Base-by-base conservation (phyloP, 1,140 invertebrate genomes). In the Eciton burchellii region DNA sequence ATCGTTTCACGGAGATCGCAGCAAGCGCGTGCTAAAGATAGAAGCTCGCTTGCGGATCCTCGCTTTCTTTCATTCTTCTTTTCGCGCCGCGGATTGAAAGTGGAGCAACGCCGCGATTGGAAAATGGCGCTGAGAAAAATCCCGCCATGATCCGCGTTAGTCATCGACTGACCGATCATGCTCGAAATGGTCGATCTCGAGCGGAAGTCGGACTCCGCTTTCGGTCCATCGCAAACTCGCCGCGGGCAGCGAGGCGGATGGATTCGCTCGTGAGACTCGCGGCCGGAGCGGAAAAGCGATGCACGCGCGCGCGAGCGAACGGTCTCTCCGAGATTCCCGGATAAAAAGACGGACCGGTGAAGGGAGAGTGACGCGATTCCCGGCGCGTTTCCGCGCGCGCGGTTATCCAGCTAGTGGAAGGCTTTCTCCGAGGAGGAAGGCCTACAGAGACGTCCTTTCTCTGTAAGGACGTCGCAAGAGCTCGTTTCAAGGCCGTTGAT, bases 381-480 rank as follows among this genome's bases (percentile, higher is more conserved):
- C 14, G 41, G 62, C 57, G 79, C 5, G 72, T 24, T 35, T 60
- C 49, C 59, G 77, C 65, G 54, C 57, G 74, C 21, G 54, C 68
- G 63, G 54, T 86, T 79, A 86, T 88, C 84, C 65, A 47, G 71
- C 71, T 6, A 59, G 66, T 82, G 65, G 47, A 70, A 87, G 65
- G 86, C 86, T 88, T 88, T 88, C 86, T 87, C 85, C 86, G 45
- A 56, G 85, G 45, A 56, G 85, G 85, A 88, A 88, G 86, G 86
- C 85, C 86, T 86, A 41, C 56, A 79, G 56, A 73, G 63, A 79
- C 83, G 83, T 88, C 86, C 86, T 88, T 88, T 88, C 86, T 88
- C 86, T 88, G 76, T 88, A 88, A 88, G 86, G 86, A 88, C 86
- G 86, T 63, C 77, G 71, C 76, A 85, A 68, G 86, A 88, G 83